Evolutionary conservation across 2,888 invertebrate genomes (phyloP).

Genomic region (Pollenia angustigena): DNA sequence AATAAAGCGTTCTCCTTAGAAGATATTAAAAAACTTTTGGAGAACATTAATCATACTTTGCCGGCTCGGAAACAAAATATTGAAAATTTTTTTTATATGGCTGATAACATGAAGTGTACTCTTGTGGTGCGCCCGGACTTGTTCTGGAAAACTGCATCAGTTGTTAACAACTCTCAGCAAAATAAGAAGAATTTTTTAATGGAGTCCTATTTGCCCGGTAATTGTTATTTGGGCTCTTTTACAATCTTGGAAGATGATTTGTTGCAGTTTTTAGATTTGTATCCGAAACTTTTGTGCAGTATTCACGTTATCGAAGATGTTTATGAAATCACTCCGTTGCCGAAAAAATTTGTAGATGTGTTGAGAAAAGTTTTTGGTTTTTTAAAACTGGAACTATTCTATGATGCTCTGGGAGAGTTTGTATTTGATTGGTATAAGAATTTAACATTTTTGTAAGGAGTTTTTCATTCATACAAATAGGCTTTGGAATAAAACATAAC

Average conservation of each 20-base stretch:
- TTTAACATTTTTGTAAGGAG: slow-evolving; percentile 39
- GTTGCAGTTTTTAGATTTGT: slow-evolving; percentile 51
- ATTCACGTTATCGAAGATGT: slow-evolving; percentile 73
- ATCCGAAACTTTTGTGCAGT: slow-evolving; percentile 61
- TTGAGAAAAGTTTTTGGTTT: slow-evolving; percentile 60
- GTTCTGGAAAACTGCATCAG: slow-evolving; percentile 56
- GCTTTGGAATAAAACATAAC: too few relatives aligned
- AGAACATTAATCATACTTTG: slow-evolving; percentile 64
- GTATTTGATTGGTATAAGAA: slow-evolving; percentile 73
- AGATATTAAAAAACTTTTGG: slow-evolving; percentile 51
- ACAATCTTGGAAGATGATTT: slow-evolving; percentile 59
- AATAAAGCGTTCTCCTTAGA: slow-evolving; percentile 16
- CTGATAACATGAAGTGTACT: slow-evolving; percentile 68
- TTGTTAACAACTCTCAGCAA: not conserved
- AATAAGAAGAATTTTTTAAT: slow-evolving; percentile 58
- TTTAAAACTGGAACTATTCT: slow-evolving; percentile 71
- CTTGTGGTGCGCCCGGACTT: slow-evolving; percentile 73
- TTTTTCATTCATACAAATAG: not conserved
- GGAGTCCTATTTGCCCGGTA: slow-evolving; percentile 71
- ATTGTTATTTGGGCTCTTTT: slow-evolving; percentile 71
- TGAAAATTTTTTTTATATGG: slow-evolving; percentile 67
- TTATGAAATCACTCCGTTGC: slow-evolving; percentile 72
- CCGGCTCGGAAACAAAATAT: slow-evolving; percentile 58
- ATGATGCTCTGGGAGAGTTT: slow-evolving; percentile 74
- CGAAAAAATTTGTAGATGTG: slow-evolving; percentile 39